phyloP scores from a whole-genome alignment of 2,797 vertebrate species.

The Phalloptychus januarius region DNA sequence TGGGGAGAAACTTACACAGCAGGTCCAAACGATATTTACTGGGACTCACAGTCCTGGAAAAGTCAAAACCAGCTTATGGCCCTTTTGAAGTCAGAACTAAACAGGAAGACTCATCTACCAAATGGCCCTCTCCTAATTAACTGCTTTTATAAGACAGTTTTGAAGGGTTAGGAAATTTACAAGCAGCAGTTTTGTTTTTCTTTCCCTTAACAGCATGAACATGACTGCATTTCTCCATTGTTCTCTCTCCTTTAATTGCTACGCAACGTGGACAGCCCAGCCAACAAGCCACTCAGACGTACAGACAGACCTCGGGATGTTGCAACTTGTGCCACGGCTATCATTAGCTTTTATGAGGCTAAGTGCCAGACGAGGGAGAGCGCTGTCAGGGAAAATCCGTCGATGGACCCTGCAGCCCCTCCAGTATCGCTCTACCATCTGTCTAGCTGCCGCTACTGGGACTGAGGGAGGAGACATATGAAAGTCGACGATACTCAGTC shows the following conservation, averaged over 20 bases:
- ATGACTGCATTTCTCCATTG: constrained; percentile 1
- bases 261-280: not conserved
- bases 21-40: not conserved
- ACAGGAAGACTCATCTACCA: constrained; percentile 1
- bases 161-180: not conserved
- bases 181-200: not conserved
- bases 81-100: not conserved
- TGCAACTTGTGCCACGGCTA: constrained; percentile 21
- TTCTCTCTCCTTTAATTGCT: not conserved
- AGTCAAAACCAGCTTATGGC: not conserved
- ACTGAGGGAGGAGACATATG: not conserved
- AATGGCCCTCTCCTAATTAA: not conserved
- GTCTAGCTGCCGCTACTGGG: constrained; percentile 44
- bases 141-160: not conserved
- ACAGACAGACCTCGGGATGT: constrained; percentile 1
- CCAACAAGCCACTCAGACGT: constrained; percentile 4
- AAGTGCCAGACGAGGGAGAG: constrained; percentile 29
- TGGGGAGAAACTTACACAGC: constrained; percentile 4
- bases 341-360: constrained; percentile 31
- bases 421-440: constrained; percentile 56
- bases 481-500: not conserved
- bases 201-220: not conserved
- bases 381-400: constrained; percentile 39
- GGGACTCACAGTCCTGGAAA: not conserved
- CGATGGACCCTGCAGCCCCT: constrained; percentile 35